phyloP scores from a whole-genome alignment of 1,140 invertebrate species.

The Augochlora pura region DNA sequence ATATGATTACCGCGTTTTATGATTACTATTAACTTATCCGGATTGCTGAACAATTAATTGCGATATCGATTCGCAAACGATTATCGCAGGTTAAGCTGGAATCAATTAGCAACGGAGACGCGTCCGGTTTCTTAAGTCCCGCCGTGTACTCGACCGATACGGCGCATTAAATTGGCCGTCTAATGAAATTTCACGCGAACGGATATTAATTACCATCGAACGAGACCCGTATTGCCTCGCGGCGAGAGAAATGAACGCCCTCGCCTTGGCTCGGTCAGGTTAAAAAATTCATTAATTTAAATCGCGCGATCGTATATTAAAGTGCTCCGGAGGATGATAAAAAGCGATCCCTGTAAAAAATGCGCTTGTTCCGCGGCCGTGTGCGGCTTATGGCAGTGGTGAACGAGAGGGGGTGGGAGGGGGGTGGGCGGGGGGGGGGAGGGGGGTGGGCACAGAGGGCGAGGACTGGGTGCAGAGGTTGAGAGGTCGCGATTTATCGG shows the following conservation, averaged over 20 bases:
- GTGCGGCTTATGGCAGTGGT: too few species aligned
- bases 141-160: background rate
- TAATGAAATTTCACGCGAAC: conserved; percentile 4
- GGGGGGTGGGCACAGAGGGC: too few species aligned
- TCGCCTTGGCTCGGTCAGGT: conserved; percentile 10
- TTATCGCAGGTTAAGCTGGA: too few species aligned
- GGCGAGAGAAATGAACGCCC: background rate
- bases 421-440: too few species aligned
- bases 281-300: conserved; percentile 24
- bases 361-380: background rate
- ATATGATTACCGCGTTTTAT: too few species aligned
- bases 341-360: background rate
- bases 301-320: conserved; percentile 31
- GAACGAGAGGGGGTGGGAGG: too few species aligned
- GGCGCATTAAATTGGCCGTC: background rate
- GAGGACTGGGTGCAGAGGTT: too few species aligned
- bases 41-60: too few species aligned
- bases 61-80: background rate
- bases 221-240: background rate
- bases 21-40: too few species aligned
- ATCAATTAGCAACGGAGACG: background rate
- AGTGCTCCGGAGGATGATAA: background rate
- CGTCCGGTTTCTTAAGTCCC: background rate
- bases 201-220: conserved; percentile 17
- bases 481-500: conserved; percentile 6